These are phyloP conservation scores for Callosobruchus maculatus DNA, from an alignment of 2,888 invertebrate species.

Conservation along the genomic window DNA sequence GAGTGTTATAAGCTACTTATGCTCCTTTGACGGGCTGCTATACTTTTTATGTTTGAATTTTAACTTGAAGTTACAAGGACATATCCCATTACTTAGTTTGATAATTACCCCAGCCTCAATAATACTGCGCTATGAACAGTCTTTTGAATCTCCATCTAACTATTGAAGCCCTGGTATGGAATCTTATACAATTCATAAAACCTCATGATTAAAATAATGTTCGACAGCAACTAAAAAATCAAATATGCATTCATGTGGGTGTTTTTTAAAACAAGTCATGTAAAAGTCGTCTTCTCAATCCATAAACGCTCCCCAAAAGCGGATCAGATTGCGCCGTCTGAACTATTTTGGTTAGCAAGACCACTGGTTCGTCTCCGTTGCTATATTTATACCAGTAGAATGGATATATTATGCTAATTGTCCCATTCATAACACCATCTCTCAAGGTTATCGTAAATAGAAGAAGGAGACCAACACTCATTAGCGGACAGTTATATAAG, in stretches of 20 bases:
- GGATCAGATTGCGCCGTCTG: neutral
- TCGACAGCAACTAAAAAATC: neutral
- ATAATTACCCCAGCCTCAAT: too few relatives aligned
- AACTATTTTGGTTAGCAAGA: neutral
- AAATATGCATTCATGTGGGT: neutral
- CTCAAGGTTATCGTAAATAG: neutral
- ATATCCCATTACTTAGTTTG: too few relatives aligned
- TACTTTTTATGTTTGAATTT: too few relatives aligned
- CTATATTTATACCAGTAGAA: neutral
- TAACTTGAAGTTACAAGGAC: too few relatives aligned
- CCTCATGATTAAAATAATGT: neutral
- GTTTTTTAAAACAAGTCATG: neutral
- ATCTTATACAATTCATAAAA: neutral
- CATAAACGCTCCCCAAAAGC: neutral
- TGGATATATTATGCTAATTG: neutral
- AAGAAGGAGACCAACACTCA: neutral
- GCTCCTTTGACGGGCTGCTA: too few relatives aligned
- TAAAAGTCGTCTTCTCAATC: neutral
- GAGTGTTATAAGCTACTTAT: too few relatives aligned
- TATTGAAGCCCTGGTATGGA: neutral
- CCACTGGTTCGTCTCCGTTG: neutral
- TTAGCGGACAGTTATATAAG: neutral
- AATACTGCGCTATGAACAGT: too few relatives aligned
- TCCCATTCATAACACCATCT: neutral
- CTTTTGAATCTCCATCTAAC: neutral